A percentile compares a stretch with the other conserved stretches of the same genome.
These are phyloP conservation scores for Bellardia bayeri DNA, from an alignment of 2,888 invertebrate species.

Conservation along the genomic window DNA sequence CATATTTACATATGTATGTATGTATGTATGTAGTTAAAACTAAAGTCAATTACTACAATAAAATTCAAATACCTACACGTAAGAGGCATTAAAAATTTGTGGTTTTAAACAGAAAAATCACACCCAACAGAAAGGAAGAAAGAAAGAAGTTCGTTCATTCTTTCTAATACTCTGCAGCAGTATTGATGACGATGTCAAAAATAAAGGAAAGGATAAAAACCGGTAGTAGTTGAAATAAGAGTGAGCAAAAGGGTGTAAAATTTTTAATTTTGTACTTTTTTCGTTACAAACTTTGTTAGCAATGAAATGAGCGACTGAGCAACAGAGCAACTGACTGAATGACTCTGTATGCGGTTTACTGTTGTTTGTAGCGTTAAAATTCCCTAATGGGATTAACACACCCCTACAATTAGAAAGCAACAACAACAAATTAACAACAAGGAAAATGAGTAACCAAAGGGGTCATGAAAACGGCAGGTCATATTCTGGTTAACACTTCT, in stretches of 20 bases:
- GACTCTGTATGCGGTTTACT: constrained; percentile 64
- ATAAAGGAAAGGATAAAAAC: constrained; percentile 32
- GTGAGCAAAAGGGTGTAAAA: constrained; percentile 48
- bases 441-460: constrained; percentile 56
- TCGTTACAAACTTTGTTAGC: constrained; percentile 36
- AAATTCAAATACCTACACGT: constrained; percentile 55
- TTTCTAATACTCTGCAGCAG: not conserved
- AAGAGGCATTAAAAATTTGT: constrained; percentile 57
- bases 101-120: constrained; percentile 69
- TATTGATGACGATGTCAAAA: not conserved
- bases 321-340: constrained; percentile 30
- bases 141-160: not conserved
- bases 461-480: constrained; percentile 70
- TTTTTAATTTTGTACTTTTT: constrained; percentile 42
- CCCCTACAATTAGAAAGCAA: constrained; percentile 78
- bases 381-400: constrained; percentile 81
- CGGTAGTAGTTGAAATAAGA: constrained; percentile 31
- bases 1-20: too few species aligned
- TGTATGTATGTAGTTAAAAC: not conserved
- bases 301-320: constrained; percentile 27
- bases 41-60: constrained; percentile 53
- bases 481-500: constrained; percentile 68
- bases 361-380: constrained; percentile 71
- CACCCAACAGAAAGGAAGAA: constrained; percentile 48
- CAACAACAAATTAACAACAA: constrained; percentile 13